Evolutionary conservation across 2,113 vertebrate genomes (phyloP), one percentile per base, ranked within the genome.

Genomic region (Micromys minutus): DNA sequence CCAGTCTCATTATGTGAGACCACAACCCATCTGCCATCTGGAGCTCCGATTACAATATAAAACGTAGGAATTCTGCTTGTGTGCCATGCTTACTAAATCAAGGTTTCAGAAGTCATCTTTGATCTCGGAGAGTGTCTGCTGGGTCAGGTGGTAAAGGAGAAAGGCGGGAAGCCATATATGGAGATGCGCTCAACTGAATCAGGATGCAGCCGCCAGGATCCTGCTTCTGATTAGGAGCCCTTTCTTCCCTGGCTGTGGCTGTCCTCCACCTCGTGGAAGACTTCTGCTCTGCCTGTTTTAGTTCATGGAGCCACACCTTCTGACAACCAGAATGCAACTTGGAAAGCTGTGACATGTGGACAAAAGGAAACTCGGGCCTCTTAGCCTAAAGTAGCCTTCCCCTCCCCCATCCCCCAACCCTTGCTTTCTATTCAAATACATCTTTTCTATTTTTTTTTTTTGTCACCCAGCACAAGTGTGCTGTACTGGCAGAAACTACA

Each of bases 381-480:
- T 98, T 98, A 97, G 98, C 98, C 98, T 97, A 97, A 98, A 97
- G 96, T 98, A 98, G 98, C 98, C 98, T 97, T 98, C 98, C 97
- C 97, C 65, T 31, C 34, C 13, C 52, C 12, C 31, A 34, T 31
- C 34, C 13, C 52, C 12, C 31, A 34, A 36, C 36, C 97, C 97
- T 97, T 92, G 5, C 98, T 96, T 98, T 98, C 97, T 97, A 93
- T 98, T 98, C 97, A 98, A 98, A 98, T 98, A 98, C 98, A 98
- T 98, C 97, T 97, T 98, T 97, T 98, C 50, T 52, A 29, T 57
- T 57, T 52, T 97, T n/a, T 94, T 98, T 97, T 97, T 98, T 98
- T 99, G 99, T 99, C 99, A 99, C 98, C 99, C 99, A 98, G 98
- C 98, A 98, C 98, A 98, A 99, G 98, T 90, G 98, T 99, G 98